Percentiles rank a stretch among this genome's conserved stretches.
phyloP scores from a whole-genome alignment of 2,113 vertebrate genomes.

The Rissa tridactyla region DNA sequence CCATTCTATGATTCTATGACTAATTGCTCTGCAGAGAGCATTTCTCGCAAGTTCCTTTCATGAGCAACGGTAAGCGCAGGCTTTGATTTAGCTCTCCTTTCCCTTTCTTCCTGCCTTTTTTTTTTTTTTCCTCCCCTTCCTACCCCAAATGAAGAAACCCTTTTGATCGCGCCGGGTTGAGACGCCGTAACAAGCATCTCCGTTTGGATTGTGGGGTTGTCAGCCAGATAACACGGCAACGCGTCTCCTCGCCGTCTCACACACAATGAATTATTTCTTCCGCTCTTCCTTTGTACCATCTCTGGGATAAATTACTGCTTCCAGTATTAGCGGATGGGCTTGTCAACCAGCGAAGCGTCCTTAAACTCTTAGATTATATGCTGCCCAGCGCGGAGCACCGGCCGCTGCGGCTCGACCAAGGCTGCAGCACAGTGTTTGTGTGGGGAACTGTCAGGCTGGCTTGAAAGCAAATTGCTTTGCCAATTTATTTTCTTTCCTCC shows the following conservation, averaged over 20 bases:
- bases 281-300: neutral
- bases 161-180: slow-evolving; percentile 34
- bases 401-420: neutral
- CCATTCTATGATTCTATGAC: neutral
- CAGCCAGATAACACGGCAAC: neutral
- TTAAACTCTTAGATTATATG: neutral
- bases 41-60: neutral
- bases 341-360: neutral
- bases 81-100: slow-evolving; percentile 35
- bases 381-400: neutral
- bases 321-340: neutral
- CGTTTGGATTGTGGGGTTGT: slow-evolving; percentile 39
- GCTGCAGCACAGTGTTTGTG: neutral
- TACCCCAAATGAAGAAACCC: neutral
- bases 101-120: neutral
- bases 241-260: neutral
- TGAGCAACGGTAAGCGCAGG: neutral
- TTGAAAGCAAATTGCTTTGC: slow-evolving; percentile 29
- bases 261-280: slow-evolving; percentile 28
- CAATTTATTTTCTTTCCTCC: slow-evolving; percentile 28
- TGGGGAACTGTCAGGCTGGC: neutral
- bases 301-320: neutral
- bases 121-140: neutral
- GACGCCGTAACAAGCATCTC: neutral
- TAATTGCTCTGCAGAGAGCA: neutral